Evolutionary conservation across 2,113 vertebrate species (phyloP).

Genomic region (Festucalex cinctus): DNA sequence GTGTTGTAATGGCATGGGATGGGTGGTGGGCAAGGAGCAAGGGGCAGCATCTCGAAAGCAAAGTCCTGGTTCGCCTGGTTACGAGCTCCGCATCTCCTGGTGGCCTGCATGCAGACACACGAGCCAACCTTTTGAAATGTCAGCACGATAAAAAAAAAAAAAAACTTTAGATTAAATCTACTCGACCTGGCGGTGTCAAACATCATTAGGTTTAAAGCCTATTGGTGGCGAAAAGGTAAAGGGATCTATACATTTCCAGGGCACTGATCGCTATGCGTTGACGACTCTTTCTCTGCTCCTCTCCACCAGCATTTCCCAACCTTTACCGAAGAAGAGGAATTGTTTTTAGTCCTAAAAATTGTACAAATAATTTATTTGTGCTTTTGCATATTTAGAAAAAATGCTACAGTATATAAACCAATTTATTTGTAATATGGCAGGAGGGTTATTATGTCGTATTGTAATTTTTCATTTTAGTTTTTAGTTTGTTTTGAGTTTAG

Average conservation of each 20-base stretch:
- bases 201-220: constrained; percentile 75
- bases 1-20: constrained; percentile 53
- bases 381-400: too few relatives aligned
- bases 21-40: background rate
- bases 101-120: constrained; percentile 30
- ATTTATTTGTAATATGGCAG: too few relatives aligned
- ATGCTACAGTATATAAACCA: too few relatives aligned
- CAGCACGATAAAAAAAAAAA: constrained; percentile 67
- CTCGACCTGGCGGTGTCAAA: constrained; percentile 69
- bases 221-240: constrained; percentile 71
- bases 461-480: too few relatives aligned
- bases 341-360: too few relatives aligned
- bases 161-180: constrained; percentile 64
- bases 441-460: too few relatives aligned
- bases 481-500: too few relatives aligned
- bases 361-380: too few relatives aligned
- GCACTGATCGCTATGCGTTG: constrained; percentile 32
- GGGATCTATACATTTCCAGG: constrained; percentile 34
- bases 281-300: constrained; percentile 34
- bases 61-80: constrained; percentile 47
- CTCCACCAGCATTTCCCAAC: too few relatives aligned
- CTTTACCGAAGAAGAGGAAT: too few relatives aligned
- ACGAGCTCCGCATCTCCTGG: constrained; percentile 49
- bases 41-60: constrained; percentile 40
- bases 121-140: constrained; percentile 77